Base-by-base conservation (phyloP, 37 sponge, comb jelly and placozoan genomes). In the Aplysina aerophoba region DNA sequence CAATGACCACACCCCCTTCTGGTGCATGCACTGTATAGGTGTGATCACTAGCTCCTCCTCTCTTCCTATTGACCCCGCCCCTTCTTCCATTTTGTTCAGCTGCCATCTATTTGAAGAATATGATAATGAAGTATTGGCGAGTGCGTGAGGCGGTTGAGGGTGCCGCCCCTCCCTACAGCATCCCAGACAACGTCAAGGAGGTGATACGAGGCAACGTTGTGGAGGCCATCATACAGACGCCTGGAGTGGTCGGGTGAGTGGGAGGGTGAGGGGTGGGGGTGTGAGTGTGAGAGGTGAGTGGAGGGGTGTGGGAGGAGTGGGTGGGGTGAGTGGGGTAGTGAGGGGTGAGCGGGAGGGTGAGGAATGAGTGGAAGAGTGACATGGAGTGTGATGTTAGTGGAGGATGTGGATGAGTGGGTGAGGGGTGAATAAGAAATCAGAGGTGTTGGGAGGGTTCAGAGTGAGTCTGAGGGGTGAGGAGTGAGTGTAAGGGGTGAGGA, bases 21-120 rank as follows among this genome's bases (percentile, higher is more conserved):
- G n/a, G n/a, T n/a, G n/a, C n/a, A n/a, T n/a, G n/a, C n/a, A n/a
- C n/a, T n/a, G n/a, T n/a, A n/a, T n/a, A n/a, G 6, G 15, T 15
- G 4, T 36, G 25, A 3, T 12, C 28, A 30, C 65, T 3, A 4
- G 8, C 25, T 12, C 28, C 3, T 13, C 3, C 74, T 11, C 36
- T 11, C 12, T 73, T 11, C 74, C 36, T 13, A 20, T 50, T 15
- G 0, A 6, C 28, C 84, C 25, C 30, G 5, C 24, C 34, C 30
- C 20, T 41, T n/a, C 25, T 27, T n/a, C n/a, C n/a, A n/a, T n/a
- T n/a, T n/a, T n/a, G n/a, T 38, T 21, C 56, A 97, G 97, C 87
- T 67, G 87, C 92, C 17, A 91, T 97, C 21, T 95, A 97, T 50
- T 61, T 97, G 83, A 97, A 97, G 87, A 97, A 97, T 80, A 81